A percentile compares a stretch with the other conserved stretches of the same genome.
phyloP scores from a whole-genome alignment of 2,888 invertebrate genomes.

The Archaeoteleia sp. region DNA sequence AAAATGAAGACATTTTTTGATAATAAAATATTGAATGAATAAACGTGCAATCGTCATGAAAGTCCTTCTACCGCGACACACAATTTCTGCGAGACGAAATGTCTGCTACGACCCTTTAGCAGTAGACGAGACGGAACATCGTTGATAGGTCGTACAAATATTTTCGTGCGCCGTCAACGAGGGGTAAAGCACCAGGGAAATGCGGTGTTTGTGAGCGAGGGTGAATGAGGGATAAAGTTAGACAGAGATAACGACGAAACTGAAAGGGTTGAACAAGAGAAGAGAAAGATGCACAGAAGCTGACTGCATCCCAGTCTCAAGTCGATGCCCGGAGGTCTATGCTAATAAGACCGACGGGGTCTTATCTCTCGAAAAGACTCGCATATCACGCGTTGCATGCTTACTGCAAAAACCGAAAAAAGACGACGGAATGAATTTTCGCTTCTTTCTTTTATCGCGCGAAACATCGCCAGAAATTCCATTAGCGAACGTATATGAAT shows the following conservation, averaged over 20 bases:
- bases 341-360: conserved; percentile 42
- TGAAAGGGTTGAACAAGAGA: conserved; percentile 36
- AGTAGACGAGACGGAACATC: conserved; percentile 37
- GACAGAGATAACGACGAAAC: conserved; percentile 20
- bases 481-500: no score
- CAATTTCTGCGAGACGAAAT: conserved; percentile 18
- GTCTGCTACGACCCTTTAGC: conserved; percentile 41
- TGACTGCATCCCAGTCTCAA: conserved; percentile 29
- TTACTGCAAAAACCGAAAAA: conserved; percentile 5
- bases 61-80: neutral
- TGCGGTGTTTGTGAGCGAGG: conserved; percentile 40
- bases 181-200: conserved; percentile 42
- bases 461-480: no score
- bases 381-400: conserved; percentile 41
- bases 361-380: conserved; percentile 43
- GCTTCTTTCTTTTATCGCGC: no score
- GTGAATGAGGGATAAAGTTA: conserved; percentile 41
- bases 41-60: conserved; percentile 19
- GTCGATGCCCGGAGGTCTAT: conserved; percentile 46
- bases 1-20: no score
- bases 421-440: neutral
- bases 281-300: conserved; percentile 10
- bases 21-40: no score
- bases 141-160: conserved; percentile 53
- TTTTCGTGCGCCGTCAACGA: conserved; percentile 46